These are phyloP conservation scores for Rhinogobius similis DNA, from an alignment of 2,113 vertebrate species.

Conservation along the genomic window DNA sequence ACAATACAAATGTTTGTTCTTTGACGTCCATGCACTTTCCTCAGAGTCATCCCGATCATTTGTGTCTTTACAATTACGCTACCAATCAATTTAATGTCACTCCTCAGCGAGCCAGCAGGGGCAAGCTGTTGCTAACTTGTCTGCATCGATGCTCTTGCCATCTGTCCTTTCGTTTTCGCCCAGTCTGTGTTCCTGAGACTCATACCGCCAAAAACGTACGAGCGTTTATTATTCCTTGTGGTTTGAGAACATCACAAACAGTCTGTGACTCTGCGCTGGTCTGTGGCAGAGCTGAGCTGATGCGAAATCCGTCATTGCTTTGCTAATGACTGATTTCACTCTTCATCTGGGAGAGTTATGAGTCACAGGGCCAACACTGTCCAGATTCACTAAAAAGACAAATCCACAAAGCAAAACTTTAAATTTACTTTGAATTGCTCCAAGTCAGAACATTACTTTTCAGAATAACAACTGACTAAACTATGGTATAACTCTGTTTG, in stretches of 20 bases:
- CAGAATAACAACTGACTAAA: too few species aligned
- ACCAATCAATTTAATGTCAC: too few species aligned
- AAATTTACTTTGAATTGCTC: neutral
- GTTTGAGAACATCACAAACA: conserved; percentile 21
- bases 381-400: conserved; percentile 15
- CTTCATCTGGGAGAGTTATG: conserved; percentile 33
- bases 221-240: neutral
- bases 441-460: too few species aligned
- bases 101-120: too few species aligned
- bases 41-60: too few species aligned
- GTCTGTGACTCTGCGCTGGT: neutral
- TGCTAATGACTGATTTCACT: conserved; percentile 23
- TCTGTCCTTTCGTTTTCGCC: neutral
- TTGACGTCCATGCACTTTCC: too few species aligned
- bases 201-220: conserved; percentile 3
- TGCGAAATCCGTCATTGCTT: conserved; percentile 17
- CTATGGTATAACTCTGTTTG: neutral
- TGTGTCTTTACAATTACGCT: too few species aligned
- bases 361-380: conserved; percentile 18
- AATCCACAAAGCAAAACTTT: conserved; percentile 2
- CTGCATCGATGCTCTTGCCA: neutral
- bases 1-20: too few species aligned
- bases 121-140: too few species aligned
- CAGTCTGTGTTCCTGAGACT: neutral
- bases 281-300: conserved; percentile 11